These are phyloP conservation scores for Globia sparganii DNA, from an alignment of 2,888 invertebrate genomes.

Conservation along the genomic window DNA sequence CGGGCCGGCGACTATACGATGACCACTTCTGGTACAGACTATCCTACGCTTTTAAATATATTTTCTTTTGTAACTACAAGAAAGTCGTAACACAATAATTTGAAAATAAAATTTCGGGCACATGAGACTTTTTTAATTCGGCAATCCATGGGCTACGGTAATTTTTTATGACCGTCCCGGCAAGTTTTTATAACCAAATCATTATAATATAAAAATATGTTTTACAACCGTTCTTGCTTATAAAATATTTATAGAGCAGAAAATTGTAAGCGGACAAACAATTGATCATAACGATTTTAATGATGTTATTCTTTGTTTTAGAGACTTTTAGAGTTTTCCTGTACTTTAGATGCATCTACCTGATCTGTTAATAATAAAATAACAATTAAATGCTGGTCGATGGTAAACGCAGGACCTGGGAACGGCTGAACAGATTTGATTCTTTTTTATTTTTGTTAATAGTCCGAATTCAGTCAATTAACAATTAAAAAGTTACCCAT, in stretches of 20 bases:
- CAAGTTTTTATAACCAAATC: conserved; percentile 21
- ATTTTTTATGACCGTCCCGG: conserved; percentile 6
- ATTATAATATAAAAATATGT: conserved; percentile 7
- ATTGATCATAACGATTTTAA: background rate
- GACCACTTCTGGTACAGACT: background rate
- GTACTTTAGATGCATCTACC: background rate
- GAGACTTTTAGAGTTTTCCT: background rate
- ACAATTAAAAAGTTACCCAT: no score
- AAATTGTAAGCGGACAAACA: conserved; percentile 17
- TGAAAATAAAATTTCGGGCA: background rate
- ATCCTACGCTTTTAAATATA: background rate
- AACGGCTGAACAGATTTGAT: background rate
- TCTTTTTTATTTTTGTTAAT: background rate
- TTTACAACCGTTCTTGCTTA: conserved; percentile 12
- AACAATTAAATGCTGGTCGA: no score
- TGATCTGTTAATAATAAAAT: background rate
- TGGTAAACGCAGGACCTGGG: background rate
- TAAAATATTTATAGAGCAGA: conserved; percentile 37
- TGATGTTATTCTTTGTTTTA: background rate
- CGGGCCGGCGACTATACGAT: no score
- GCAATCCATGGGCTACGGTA: background rate
- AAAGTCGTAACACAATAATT: background rate
- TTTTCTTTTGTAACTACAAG: background rate
- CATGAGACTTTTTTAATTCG: background rate
- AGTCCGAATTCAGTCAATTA: background rate